Percentiles rank a stretch among this genome's conserved stretches.
Conservation (phyloP, 2,888 invertebrate species). For the Acleris holmiana region DNA sequence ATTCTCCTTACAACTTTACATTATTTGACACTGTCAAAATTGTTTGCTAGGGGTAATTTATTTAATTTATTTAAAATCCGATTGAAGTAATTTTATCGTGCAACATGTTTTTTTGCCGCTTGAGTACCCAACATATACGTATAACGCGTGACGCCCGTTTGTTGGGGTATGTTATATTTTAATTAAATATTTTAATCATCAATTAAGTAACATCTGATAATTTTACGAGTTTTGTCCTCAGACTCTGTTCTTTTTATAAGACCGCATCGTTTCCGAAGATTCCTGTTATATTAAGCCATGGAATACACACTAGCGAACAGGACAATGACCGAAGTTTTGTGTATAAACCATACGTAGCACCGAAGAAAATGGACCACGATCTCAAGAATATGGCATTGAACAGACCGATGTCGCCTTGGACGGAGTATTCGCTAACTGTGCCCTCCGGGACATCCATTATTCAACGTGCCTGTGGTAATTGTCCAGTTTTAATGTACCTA, state of each 20-base stretch:
- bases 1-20: no score
- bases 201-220: no score
- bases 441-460: constrained; percentile 91
- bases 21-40: no score
- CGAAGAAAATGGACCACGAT: constrained; percentile 80
- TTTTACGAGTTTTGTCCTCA: background rate
- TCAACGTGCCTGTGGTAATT: constrained; percentile 90
- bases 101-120: constrained; percentile 10
- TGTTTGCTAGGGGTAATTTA: no score
- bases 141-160: background rate
- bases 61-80: no score
- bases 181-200: no score
- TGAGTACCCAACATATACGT: background rate
- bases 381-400: constrained; percentile 89
- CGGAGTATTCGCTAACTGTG: constrained; percentile 90
- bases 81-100: background rate
- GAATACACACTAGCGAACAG: constrained; percentile 22
- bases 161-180: no score
- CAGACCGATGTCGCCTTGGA: constrained; percentile 92
- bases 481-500: no score
- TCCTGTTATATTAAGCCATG: constrained; percentile 10
- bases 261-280: constrained; percentile 5
- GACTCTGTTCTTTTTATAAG: background rate
- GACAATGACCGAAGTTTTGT: constrained; percentile 39
- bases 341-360: constrained; percentile 54